Conservation (phyloP, 2,888 invertebrate genomes). For the Drosophila tanythrix region DNA sequence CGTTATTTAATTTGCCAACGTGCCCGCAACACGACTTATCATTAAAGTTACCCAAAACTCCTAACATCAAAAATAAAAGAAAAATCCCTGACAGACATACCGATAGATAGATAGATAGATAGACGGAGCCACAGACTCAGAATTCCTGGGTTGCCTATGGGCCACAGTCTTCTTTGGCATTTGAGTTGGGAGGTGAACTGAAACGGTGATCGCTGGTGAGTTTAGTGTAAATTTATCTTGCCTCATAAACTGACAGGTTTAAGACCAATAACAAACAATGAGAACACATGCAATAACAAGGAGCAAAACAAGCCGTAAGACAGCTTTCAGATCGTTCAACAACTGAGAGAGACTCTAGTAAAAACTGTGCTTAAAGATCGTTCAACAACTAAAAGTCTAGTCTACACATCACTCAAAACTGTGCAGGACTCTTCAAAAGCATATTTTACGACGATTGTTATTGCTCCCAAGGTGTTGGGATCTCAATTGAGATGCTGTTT, state of each 20-base stretch:
- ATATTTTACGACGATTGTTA: conserved; percentile 40
- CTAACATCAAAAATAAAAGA: conserved; percentile 11
- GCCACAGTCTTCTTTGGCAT: background rate
- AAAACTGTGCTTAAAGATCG: conserved; percentile 33
- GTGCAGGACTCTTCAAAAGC: conserved; percentile 28
- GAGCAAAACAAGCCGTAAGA: conserved; percentile 19
- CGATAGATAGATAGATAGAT: background rate
- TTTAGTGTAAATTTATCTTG: conserved; percentile 22
- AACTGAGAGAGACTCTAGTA: conserved; percentile 9
- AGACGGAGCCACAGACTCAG: conserved; percentile 11
- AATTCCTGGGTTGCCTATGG: conserved; percentile 11
- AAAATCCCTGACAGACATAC: conserved; percentile 21
- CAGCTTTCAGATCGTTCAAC: conserved; percentile 7
- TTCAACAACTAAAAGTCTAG: conserved; percentile 23
- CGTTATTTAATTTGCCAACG: conserved; percentile 79
- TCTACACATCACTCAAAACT: conserved; percentile 18
- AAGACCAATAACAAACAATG: conserved; percentile 39
- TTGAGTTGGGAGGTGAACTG: conserved; percentile 34
- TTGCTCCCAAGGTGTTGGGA: conserved; percentile 12
- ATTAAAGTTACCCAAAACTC: conserved; percentile 41
- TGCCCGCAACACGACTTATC: conserved; percentile 64
- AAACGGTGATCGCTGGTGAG: conserved; percentile 10
- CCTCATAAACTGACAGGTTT: conserved; percentile 36
- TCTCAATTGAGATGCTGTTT: background rate
- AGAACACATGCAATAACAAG: conserved; percentile 45